Base-by-base conservation (phyloP, 2,888 invertebrate genomes). In the Oegoconia quadripuncta region DNA sequence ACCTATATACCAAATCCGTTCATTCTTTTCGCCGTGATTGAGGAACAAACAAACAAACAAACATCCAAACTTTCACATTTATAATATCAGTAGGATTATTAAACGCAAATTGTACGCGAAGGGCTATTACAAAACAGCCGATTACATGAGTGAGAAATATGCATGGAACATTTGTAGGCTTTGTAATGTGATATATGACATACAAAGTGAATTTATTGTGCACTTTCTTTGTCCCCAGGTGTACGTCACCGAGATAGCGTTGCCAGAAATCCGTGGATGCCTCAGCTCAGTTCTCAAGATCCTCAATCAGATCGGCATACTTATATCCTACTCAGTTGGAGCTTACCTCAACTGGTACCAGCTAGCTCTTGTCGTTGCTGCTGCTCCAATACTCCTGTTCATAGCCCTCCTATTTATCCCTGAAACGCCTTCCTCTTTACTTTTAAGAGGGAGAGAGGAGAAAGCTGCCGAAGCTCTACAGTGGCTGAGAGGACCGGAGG, bases 221-320 rank as follows among this genome's bases (percentile, higher is more conserved):
- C 20, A 20, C 5, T 6, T 25, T 13, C 14, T 47, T 78, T 79
- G 69, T 75, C 59, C 70, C 3, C 90, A 89, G 92, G 95, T 97
- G 46, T 97, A 97, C 86, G 93, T 97, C 58, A 95, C 95, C 53
- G 97, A 97, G 83, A 95, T 96, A 58, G 93, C 97, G 12, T 93
- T 95, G 23, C 94, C 95, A 16, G 93, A 94, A 45, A 93, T 95
- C 59, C 89, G 97, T 48, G 97, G 97, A 3, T 93, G 94, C 48
- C 88, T 97, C 31, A 96, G 96, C 58, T 94, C 96, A 14, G 91
- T 96, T 42, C 88, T 95, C 35, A 97, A 97, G 81, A 92, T 97
- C 48, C 90, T 93, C 35, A 93, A 94, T 27, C 95, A 96, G 66
- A 89, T 95, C 31, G 97, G 97, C 2, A 93, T 96, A 43, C 88